A percentile compares a stretch with the other conserved stretches of the same genome.
Evolutionary conservation across 2,888 invertebrate species (phyloP).

Genomic region (Gari tellinella): DNA sequence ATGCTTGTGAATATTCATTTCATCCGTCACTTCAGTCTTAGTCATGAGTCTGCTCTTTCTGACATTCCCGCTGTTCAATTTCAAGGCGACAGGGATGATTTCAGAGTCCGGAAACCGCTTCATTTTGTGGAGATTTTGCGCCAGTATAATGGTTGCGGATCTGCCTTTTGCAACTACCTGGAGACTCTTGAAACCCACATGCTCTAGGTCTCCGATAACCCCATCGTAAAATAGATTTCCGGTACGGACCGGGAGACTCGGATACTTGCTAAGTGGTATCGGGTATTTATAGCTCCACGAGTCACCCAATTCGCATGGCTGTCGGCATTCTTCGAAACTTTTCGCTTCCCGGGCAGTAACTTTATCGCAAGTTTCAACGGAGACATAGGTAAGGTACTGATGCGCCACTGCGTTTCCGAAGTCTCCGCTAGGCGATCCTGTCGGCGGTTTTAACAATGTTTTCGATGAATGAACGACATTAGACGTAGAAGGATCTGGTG

Average conservation of each 20-base stretch:
- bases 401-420: slow-evolving; percentile 59
- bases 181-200: slow-evolving; percentile 75
- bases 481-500: slow-evolving; percentile 56
- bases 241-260: slow-evolving; percentile 70
- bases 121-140: slow-evolving; percentile 70
- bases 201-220: slow-evolving; percentile 73
- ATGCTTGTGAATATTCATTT: slow-evolving; percentile 72
- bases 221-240: slow-evolving; percentile 76
- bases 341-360: slow-evolving; percentile 12
- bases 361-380: slow-evolving; percentile 18
- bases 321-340: slow-evolving; percentile 53
- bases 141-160: slow-evolving; percentile 74
- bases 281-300: slow-evolving; percentile 77
- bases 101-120: slow-evolving; percentile 65
- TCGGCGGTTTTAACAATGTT: slow-evolving; percentile 64
- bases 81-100: slow-evolving; percentile 73
- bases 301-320: slow-evolving; percentile 78
- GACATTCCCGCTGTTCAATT: slow-evolving; percentile 72
- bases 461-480: slow-evolving; percentile 47
- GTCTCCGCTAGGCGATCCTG: slow-evolving; percentile 70
- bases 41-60: slow-evolving; percentile 54
- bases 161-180: slow-evolving; percentile 74
- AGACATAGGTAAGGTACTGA: slow-evolving; percentile 68
- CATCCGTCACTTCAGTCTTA: slow-evolving; percentile 68
- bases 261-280: slow-evolving; percentile 71